Percentiles rank a stretch among this genome's conserved stretches.
These are phyloP conservation scores for Osmerus mordax DNA, from an alignment of 2,113 vertebrate genomes.

Conservation along the genomic window DNA sequence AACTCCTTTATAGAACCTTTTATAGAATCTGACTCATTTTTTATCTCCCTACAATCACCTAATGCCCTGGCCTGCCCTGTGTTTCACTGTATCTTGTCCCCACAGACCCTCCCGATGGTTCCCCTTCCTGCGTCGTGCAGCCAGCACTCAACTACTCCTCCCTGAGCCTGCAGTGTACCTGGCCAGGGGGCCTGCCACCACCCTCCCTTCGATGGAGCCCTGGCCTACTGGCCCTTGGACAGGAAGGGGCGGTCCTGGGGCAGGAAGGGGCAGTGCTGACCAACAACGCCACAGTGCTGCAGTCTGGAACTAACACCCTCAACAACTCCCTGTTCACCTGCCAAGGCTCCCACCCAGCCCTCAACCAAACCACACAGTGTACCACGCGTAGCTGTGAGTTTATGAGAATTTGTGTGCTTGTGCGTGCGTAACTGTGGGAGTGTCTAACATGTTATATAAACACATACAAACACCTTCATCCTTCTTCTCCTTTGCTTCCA, in stretches of 20 bases:
- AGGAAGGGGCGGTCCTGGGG: background rate
- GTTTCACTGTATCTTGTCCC: constrained; percentile 19
- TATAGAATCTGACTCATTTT: too few relatives aligned
- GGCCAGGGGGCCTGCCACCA: constrained; percentile 73
- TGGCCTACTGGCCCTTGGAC: constrained; percentile 34
- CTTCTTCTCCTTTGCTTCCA: background rate
- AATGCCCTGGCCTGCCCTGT: too few relatives aligned
- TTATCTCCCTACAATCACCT: too few relatives aligned
- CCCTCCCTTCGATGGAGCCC: constrained; percentile 72
- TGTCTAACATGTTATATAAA: too few relatives aligned
- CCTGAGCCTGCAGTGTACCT: constrained; percentile 70
- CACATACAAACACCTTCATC: background rate
- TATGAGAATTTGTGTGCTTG: background rate
- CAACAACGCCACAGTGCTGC: constrained; percentile 71
- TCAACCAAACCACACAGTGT: constrained; percentile 63
- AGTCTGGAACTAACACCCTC: constrained; percentile 42
- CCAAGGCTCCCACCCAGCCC: constrained; percentile 69
- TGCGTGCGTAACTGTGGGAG: background rate
- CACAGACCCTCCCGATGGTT: constrained; percentile 74
- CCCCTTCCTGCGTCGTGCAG: constrained; percentile 66
- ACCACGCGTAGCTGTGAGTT: constrained; percentile 77
- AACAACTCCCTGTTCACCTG: constrained; percentile 80
- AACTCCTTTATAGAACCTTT: too few relatives aligned
- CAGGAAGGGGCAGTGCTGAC: constrained; percentile 31
- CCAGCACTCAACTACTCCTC: constrained; percentile 63